Evolutionary conservation across 2,797 vertebrate genomes (phyloP), one percentile per base, ranked within the genome.

Genomic region (Malacoctenus gilli): DNA sequence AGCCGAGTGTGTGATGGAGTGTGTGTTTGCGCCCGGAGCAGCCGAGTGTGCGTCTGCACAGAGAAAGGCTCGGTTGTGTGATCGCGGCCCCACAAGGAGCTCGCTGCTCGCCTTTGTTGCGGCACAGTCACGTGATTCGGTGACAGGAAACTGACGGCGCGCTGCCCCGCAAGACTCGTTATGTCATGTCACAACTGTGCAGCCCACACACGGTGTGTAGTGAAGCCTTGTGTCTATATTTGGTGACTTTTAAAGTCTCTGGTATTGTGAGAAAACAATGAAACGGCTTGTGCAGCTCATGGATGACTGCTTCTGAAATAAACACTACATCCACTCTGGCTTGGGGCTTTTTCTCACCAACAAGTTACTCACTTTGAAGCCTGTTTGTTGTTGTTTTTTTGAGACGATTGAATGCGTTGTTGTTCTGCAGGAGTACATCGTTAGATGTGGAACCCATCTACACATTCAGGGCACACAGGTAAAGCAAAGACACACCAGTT

Each of bases 381-480:
- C n/a, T 8, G 2, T 9, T 18, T 8, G 3, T 53, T 46, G n/a
- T n/a, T 54, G 0, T 35, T 0, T 12, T 11, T 16, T 0, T 57
- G 3, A 4, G 3, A 54, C 13, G 41, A 46, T 55, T 15, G 2
- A 54, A 12, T 1, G 3, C 0, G 0, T 25, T 89, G 2, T 63
- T 80, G 86, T 43, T 69, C 12, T 77, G 56, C 91, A 99, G 96
- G 93, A 98, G 95, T 75, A 85, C 96, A 1, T 95, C 97, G 67
- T 92, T 99, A 74, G 97, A 99, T 46, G 95, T 99, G 76, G 97
- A 99, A 69, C 97, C 97, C 1, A 98, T 99, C 85, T 99, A 99
- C 86, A 99, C 97, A 1, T 99, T 99, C 90, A 94, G 97, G 76
- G 96, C 95, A 62, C 96, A 99, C 89, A 95, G 90, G 97, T 98